Percentiles rank a stretch among this genome's conserved stretches.
Conservation (phyloP, 2,113 vertebrate species). For the Cyprinodon tularosa region DNA sequence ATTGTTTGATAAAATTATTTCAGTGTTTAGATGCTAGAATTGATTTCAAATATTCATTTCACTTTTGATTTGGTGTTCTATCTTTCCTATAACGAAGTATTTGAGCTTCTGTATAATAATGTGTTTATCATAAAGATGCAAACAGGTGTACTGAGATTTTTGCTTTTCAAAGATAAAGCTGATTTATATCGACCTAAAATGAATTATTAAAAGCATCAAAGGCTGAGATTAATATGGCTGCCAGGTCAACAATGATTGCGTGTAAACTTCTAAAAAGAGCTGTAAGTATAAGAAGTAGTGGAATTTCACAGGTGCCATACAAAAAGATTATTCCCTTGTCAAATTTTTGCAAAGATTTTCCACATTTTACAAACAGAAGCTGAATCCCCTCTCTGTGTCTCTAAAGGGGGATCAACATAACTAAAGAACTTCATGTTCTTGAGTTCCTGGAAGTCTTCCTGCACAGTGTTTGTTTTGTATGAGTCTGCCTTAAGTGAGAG, state of each 20-base stretch:
- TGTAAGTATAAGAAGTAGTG: background rate
- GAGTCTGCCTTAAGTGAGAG: slow-evolving; percentile 48
- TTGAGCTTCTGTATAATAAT: background rate
- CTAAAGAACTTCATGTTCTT: slow-evolving; percentile 58
- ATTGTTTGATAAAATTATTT: background rate
- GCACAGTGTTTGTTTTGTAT: slow-evolving; percentile 67
- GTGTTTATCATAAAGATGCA: background rate
- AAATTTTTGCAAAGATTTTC: background rate
- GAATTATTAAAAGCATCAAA: background rate
- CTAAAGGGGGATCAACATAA: slow-evolving; percentile 34
- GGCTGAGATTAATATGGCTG: background rate
- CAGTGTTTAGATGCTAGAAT: background rate
- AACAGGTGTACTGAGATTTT: background rate
- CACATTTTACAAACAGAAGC: slow-evolving; percentile 24
- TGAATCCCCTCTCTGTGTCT: slow-evolving; percentile 60
- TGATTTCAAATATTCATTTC: background rate
- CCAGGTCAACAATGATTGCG: background rate
- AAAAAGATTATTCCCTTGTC: slow-evolving; percentile 1
- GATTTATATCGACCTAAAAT: background rate
- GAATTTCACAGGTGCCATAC: slow-evolving; percentile 3
- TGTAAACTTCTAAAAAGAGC: background rate
- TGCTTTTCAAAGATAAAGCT: too few species aligned
- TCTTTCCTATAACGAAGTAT: background rate
- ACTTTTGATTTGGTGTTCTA: background rate
- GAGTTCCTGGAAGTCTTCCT: slow-evolving; percentile 73